A percentile compares a stretch with the other conserved stretches of the same genome.
Evolutionary conservation across 2,113 vertebrate species (phyloP).

Genomic region (Hemiprocne comata): DNA sequence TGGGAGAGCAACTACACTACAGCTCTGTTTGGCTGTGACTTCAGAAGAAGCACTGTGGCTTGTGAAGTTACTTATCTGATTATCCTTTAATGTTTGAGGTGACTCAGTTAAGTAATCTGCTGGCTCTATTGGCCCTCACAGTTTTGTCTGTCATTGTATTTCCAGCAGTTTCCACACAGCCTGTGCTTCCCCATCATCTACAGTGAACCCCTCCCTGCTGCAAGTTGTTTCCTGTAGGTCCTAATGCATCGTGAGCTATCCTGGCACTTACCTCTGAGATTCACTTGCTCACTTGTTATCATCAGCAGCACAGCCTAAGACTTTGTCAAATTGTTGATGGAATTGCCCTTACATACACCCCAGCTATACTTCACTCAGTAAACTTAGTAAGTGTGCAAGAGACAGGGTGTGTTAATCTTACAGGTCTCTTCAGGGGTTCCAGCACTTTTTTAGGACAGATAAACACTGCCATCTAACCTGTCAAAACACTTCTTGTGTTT

Average conservation of each 20-base stretch:
- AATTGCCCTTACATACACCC: background rate
- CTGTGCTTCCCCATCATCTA: background rate
- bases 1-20: background rate
- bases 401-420: background rate
- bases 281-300: background rate
- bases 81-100: slow-evolving; percentile 33
- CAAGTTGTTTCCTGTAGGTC: background rate
- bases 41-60: slow-evolving; percentile 3
- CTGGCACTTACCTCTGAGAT: background rate
- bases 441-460: background rate
- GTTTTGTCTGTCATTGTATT: slow-evolving; percentile 20
- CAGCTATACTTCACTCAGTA: background rate
- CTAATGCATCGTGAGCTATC: background rate
- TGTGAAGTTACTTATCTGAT: slow-evolving; percentile 38
- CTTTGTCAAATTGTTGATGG: background rate
- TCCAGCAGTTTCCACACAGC: background rate
- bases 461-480: background rate
- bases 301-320: background rate
- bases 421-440: background rate
- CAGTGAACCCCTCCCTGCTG: background rate
- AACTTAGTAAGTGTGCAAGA: background rate
- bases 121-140: slow-evolving; percentile 40
- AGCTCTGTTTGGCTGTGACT: background rate
- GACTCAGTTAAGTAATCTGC: slow-evolving; percentile 47
- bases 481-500: background rate